Evolutionary conservation across 2,113 vertebrate genomes (phyloP).

Genomic region (Danionella cerebrum): DNA sequence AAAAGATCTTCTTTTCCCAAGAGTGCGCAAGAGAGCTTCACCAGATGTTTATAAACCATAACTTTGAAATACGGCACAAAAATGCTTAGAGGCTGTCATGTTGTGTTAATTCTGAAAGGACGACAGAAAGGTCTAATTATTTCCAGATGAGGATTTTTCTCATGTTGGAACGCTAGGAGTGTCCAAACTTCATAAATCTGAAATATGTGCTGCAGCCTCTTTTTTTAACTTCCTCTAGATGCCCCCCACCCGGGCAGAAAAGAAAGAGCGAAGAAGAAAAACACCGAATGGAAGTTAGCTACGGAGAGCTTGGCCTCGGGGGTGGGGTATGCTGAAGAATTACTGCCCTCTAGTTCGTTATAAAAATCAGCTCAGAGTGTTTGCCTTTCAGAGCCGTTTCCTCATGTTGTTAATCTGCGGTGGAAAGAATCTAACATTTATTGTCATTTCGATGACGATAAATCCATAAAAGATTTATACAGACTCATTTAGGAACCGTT

Average conservation of each 20-base stretch:
- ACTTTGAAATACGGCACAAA: conserved; percentile 55
- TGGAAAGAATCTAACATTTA: conserved; percentile 11
- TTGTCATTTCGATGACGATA: conserved; percentile 11
- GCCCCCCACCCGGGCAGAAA: neutral
- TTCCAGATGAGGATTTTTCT: conserved; percentile 78
- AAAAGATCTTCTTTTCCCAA: conserved; percentile 42
- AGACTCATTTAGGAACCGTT: neutral
- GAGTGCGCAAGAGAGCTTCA: conserved; percentile 47
- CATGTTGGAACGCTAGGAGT: conserved; percentile 77
- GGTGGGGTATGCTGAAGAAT: conserved; percentile 18
- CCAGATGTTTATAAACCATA: conserved; percentile 54
- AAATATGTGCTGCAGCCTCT: conserved; percentile 61
- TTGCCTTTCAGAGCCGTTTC: conserved; percentile 6
- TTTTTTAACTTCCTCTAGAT: conserved; percentile 43
- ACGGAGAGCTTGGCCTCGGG: neutral
- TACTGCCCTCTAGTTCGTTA: conserved; percentile 36
- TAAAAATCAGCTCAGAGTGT: conserved; percentile 24
- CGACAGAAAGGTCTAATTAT: conserved; percentile 74
- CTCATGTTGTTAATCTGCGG: conserved; percentile 7
- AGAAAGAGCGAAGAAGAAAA: conserved; percentile 33
- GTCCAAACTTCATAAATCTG: conserved; percentile 74
- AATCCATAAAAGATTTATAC: neutral
- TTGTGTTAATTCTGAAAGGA: conserved; percentile 62
- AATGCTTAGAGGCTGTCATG: conserved; percentile 52
- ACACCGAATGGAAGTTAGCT: conserved; percentile 47